Conservation (phyloP, 2,113 vertebrate species). For the Seriola aureovittata region DNA sequence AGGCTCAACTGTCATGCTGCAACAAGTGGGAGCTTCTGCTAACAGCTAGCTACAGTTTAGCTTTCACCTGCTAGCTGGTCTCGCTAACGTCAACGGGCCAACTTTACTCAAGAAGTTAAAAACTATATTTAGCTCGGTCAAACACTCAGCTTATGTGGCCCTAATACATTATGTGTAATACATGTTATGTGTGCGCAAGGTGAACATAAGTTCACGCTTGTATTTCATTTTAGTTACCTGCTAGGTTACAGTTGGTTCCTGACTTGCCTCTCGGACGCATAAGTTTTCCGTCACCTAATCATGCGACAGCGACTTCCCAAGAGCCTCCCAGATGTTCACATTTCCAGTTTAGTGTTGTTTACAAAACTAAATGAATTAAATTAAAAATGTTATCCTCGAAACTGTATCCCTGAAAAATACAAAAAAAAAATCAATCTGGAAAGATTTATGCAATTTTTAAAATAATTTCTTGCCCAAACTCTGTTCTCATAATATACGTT, state of each 20-base stretch:
- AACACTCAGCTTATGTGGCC: too few species aligned
- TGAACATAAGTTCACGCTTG: neutral
- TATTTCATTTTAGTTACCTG: conserved; percentile 65
- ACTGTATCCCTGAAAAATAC: too few species aligned
- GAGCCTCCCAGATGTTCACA: neutral
- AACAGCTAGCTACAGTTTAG: conserved; percentile 60
- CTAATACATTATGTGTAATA: accelerated
- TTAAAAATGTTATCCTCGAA: neutral
- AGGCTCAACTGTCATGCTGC: conserved; percentile 38
- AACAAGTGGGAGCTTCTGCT: conserved; percentile 68
- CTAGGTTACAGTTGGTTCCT: conserved; percentile 62
- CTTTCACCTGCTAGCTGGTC: conserved; percentile 48
- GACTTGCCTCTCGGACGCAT: conserved; percentile 67
- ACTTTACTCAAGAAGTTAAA: neutral
- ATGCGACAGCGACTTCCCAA: conserved; percentile 40
- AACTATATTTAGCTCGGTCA: neutral
- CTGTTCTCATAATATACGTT: too few species aligned
- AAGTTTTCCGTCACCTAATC: conserved; percentile 67
- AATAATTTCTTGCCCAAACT: neutral
- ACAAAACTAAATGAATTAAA: neutral
- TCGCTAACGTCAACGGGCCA: conserved; percentile 32
- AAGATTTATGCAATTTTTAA: neutral
- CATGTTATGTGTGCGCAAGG: accelerated
- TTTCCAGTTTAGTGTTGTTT: neutral
- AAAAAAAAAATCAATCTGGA: neutral